phyloP scores from a whole-genome alignment of 1,140 invertebrate species.

The Cyrtorhinus lividipennis region DNA sequence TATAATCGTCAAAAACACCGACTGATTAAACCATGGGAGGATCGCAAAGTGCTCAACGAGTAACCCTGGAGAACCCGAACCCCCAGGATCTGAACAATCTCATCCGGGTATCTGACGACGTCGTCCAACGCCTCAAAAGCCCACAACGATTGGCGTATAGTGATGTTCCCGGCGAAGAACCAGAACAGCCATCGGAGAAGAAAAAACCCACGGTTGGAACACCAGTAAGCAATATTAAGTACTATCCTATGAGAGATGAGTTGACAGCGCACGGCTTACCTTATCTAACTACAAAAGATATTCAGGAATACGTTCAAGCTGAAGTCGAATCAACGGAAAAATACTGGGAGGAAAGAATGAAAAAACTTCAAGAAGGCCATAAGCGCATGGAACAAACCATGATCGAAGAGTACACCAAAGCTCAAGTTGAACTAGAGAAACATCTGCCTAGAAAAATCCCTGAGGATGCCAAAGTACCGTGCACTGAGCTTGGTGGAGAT shows the following conservation, averaged over 20 bases:
- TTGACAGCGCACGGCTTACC: not conserved
- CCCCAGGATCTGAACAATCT: not conserved
- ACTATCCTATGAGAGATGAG: not conserved
- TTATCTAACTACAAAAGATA: constrained; percentile 6
- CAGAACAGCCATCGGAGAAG: not conserved
- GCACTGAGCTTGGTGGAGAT: not conserved
- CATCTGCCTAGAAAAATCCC: not conserved
- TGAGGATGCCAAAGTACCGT: not conserved
- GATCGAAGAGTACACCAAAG: not conserved
- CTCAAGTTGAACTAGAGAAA: constrained; percentile 1
- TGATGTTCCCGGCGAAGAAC: not conserved
- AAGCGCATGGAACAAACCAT: not conserved
- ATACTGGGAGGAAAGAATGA: constrained; percentile 5
- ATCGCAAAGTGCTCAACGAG: not conserved
- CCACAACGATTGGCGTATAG: not conserved
- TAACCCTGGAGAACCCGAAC: not conserved
- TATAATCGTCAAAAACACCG: not conserved
- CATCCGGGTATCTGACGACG: not conserved
- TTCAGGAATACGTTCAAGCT: not conserved
- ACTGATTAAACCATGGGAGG: constrained; percentile 1
- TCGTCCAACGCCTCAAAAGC: not conserved
- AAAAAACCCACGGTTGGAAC: not conserved
- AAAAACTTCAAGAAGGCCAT: not conserved
- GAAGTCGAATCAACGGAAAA: not conserved
- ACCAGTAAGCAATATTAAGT: not conserved